phyloP scores from a whole-genome alignment of 2,797 vertebrate species.

The Cynodonichthys magdalenae region DNA sequence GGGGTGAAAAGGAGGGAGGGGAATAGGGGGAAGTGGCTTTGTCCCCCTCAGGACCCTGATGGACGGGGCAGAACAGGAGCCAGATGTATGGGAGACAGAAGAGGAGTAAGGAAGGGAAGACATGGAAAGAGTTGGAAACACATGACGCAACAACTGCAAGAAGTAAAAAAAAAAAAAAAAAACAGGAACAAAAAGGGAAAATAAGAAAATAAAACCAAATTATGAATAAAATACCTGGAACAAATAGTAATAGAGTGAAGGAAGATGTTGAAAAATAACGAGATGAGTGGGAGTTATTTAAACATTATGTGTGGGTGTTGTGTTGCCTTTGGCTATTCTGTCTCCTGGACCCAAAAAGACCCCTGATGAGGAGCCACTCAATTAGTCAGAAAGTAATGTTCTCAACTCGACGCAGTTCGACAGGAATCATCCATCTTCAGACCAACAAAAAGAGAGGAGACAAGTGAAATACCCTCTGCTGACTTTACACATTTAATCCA shows the following conservation, averaged over 20 bases:
- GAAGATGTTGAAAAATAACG: not conserved
- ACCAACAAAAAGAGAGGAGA: conserved; percentile 6
- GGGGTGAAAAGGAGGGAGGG: conserved; percentile 5
- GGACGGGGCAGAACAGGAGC: conserved; percentile 32
- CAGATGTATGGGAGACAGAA: conserved; percentile 57
- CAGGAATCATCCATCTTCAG: conserved; percentile 50
- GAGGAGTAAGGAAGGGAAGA: conserved; percentile 22
- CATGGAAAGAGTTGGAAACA: conserved; percentile 14
- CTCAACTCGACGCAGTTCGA: conserved; percentile 22
- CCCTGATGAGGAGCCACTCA: conserved; percentile 57
- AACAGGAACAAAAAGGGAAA: not conserved
- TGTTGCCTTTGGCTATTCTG: conserved; percentile 52
- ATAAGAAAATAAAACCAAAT: not conserved
- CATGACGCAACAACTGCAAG: conserved; percentile 35
- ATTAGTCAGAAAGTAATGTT: conserved; percentile 59
- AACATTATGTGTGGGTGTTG: not conserved
- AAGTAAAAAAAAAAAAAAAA: not conserved
- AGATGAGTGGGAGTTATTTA: not conserved
- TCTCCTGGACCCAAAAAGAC: conserved; percentile 26
- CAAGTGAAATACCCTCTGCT: conserved; percentile 4
- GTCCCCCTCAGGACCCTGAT: conserved; percentile 59
- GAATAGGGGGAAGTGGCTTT: conserved; percentile 52
- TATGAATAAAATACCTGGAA: not conserved
- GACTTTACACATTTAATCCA: conserved; percentile 42
- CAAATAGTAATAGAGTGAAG: not conserved